Evolutionary conservation across 2,113 vertebrate species (phyloP).

Genomic region (Myrmecophaga tridactyla): DNA sequence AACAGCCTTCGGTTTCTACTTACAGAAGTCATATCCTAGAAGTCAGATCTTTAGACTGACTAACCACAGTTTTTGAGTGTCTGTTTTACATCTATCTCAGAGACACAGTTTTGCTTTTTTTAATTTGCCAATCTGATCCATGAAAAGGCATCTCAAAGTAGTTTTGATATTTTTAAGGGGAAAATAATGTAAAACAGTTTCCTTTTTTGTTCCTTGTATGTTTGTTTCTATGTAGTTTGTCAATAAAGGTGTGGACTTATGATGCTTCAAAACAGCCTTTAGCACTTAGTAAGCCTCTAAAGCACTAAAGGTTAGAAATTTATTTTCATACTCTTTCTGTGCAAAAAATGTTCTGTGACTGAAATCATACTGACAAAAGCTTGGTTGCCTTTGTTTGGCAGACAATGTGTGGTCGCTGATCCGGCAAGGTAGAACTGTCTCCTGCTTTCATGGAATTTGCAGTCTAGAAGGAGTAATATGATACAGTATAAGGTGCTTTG

Average conservation of each 20-base stretch:
- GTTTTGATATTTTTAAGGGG: not conserved
- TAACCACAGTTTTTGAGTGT: not conserved
- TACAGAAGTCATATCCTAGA: not conserved
- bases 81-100: accelerated
- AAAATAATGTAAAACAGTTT: not conserved
- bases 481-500: not conserved
- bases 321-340: not conserved
- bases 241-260: not conserved
- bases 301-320: not conserved
- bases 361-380: not conserved
- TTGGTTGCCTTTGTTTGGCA: not conserved
- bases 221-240: not conserved
- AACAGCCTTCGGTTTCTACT: not conserved
- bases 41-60: not conserved
- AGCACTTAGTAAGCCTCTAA: not conserved
- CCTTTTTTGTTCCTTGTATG: not conserved
- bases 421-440: not conserved
- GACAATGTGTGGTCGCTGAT: not conserved
- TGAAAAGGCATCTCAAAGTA: not conserved
- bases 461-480: not conserved
- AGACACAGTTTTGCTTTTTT: not conserved
- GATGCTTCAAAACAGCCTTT: not conserved
- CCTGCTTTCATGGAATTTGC: not conserved
- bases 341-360: not conserved
- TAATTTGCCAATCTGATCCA: not conserved